Evolutionary conservation across 1,140 invertebrate species (phyloP), one percentile per base, ranked within the genome.

Genomic region (Diplogasteroides magnus): DNA sequence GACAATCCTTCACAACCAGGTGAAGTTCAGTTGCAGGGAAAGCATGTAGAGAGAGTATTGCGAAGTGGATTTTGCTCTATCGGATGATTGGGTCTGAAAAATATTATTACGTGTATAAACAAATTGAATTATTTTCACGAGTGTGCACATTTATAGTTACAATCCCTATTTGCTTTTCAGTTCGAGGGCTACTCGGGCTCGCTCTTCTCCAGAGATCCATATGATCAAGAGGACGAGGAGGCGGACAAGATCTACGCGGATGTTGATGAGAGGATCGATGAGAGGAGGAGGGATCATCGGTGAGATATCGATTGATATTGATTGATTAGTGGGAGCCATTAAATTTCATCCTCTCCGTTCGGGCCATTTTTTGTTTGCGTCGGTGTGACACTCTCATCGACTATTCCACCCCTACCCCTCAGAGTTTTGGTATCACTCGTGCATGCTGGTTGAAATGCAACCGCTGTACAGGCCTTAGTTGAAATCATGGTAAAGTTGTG

Each of bases 221-320:
- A 99, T 85, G 96, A 98, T 81, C 97, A 99, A 88, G 97, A 99
- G 84, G 97, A 99, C 85, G 95, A 97, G 83, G 97, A 99, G 87
- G 97, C 97, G 13, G 97, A 99, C 88, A 90, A 91, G 27, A 97
- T 99, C 77, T 99, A 99, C 85, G 93, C 97, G 84, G 92, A 91
- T 14, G 94, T 99, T 80, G 97, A 99, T 83, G 93, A 95, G 84
- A 86, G 96, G 71, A 97, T 98, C 93, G 97, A 99, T 86, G 97
- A 99, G 83, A 97, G 97, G 82, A 87, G 96, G 11, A 97, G 96
- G 84, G 95, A 98, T 83, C 94, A 96, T 76, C 87, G 91, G 82
- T 91, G 91, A 77, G 90, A 15, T 55, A 14, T 61, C 28, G 60
- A 56, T 55, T 0, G 15, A 25, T 32, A 6, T n/a, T 31, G 28